phyloP scores from a whole-genome alignment of 2,113 vertebrate genomes.

The Cyanistes caeruleus region DNA sequence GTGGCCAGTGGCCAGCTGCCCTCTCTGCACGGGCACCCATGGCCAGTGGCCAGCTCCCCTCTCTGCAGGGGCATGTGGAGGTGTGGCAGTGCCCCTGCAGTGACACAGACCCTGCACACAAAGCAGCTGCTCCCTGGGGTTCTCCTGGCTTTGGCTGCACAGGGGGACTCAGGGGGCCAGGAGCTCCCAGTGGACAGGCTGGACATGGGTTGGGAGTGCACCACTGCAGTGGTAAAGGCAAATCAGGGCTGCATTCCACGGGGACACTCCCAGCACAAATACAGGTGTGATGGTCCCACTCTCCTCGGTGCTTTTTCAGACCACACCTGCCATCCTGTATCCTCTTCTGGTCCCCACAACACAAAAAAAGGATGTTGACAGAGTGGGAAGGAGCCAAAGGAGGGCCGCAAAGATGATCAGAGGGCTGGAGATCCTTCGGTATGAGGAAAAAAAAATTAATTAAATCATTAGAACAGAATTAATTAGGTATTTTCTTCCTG shows the following conservation, averaged over 20 bases:
- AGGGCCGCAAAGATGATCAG: background rate
- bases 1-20: background rate
- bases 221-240: background rate
- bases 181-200: background rate
- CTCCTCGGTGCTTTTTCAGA: background rate
- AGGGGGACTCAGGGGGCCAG: background rate
- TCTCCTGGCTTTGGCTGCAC: background rate
- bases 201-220: accelerated
- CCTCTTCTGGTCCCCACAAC: background rate
- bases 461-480: background rate
- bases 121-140: background rate
- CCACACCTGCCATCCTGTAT: background rate
- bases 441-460: background rate
- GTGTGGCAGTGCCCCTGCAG: background rate
- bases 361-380: background rate
- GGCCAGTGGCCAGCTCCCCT: background rate
- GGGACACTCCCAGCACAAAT: background rate
- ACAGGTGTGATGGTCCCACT: background rate
- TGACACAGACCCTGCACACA: background rate
- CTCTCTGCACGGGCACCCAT: accelerated
- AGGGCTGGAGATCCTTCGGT: background rate
- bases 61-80: background rate
- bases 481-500: background rate
- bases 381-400: background rate
- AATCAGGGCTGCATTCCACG: background rate